Conservation (phyloP, 2,113 vertebrate species). For the Chionomys nivalis region DNA sequence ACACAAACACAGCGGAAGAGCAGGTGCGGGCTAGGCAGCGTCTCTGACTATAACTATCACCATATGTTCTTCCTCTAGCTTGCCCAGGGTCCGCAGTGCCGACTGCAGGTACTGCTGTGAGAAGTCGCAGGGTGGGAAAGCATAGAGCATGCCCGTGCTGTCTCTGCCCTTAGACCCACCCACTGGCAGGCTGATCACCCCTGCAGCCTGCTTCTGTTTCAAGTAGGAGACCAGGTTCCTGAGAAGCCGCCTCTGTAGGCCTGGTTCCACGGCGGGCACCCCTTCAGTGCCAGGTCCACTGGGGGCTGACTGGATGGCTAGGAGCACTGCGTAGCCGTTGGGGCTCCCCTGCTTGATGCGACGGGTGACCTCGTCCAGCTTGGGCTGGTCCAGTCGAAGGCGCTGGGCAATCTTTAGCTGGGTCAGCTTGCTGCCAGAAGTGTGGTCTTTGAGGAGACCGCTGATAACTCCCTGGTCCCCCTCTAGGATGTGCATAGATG, state of each 20-base stretch:
- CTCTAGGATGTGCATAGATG: constrained; percentile 96
- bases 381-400: constrained; percentile 97
- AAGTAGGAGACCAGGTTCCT: constrained; percentile 99
- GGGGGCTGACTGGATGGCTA: constrained; percentile 93
- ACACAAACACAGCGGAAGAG: constrained; percentile 81
- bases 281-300: constrained; percentile 83
- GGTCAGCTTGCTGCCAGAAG: constrained; percentile 87
- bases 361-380: constrained; percentile 96
- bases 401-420: constrained; percentile 99
- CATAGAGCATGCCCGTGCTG: constrained; percentile 95
- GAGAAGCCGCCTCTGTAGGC: constrained; percentile 96
- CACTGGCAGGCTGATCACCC: constrained; percentile 96
- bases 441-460: constrained; percentile 91
- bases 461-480: constrained; percentile 92
- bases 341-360: constrained; percentile 95
- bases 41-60: constrained; percentile 97
- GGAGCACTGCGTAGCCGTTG: constrained; percentile 93
- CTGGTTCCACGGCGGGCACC: constrained; percentile 89
- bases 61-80: constrained; percentile 97
- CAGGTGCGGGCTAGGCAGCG: constrained; percentile 89
- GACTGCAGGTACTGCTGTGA: constrained; percentile 97
- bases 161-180: constrained; percentile 93
- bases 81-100: constrained; percentile 94
- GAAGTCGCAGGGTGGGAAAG: constrained; percentile 97
- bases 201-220: constrained; percentile 98